phyloP scores from a whole-genome alignment of 2,797 vertebrate species.

The Sebastolobus altivelis region DNA sequence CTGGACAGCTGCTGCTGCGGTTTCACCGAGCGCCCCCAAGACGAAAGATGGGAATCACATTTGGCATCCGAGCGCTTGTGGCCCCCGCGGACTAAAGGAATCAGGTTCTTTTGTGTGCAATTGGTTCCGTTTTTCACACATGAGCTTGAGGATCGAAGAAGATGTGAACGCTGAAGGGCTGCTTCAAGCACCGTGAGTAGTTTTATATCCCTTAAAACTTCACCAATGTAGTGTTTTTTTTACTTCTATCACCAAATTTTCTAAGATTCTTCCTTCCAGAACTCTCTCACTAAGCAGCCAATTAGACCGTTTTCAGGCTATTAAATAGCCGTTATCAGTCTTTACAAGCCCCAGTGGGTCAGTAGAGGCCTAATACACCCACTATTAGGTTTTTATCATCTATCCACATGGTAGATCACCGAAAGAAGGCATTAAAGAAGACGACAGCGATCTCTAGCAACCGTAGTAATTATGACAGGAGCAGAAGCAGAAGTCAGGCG shows the following conservation, averaged over 20 bases:
- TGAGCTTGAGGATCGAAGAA: neutral
- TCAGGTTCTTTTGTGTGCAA: neutral
- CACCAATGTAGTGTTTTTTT: neutral
- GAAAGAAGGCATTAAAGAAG: too few relatives aligned
- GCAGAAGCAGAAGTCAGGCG: too few relatives aligned
- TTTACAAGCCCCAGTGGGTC: too few relatives aligned
- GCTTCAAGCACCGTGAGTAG: neutral
- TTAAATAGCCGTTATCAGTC: too few relatives aligned
- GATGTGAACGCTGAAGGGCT: neutral
- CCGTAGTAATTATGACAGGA: too few relatives aligned
- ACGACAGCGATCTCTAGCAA: too few relatives aligned
- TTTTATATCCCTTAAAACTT: neutral
- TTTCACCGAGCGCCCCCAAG: slow-evolving; percentile 12
- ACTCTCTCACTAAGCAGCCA: neutral
- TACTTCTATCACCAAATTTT: neutral
- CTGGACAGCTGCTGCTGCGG: slow-evolving; percentile 60
- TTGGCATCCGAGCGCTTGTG: slow-evolving; percentile 21
- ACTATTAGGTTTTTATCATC: too few relatives aligned
- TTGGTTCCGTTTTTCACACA: neutral
- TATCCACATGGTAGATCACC: too few relatives aligned
- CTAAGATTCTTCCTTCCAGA: neutral
- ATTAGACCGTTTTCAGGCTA: too few relatives aligned
- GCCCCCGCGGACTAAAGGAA: neutral
- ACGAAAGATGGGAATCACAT: slow-evolving; percentile 46
- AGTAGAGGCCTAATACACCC: too few relatives aligned